Percentiles rank a stretch among this genome's conserved stretches.
Evolutionary conservation across 2,888 invertebrate genomes (phyloP).

Genomic region (Macrosiphum euphorbiae): DNA sequence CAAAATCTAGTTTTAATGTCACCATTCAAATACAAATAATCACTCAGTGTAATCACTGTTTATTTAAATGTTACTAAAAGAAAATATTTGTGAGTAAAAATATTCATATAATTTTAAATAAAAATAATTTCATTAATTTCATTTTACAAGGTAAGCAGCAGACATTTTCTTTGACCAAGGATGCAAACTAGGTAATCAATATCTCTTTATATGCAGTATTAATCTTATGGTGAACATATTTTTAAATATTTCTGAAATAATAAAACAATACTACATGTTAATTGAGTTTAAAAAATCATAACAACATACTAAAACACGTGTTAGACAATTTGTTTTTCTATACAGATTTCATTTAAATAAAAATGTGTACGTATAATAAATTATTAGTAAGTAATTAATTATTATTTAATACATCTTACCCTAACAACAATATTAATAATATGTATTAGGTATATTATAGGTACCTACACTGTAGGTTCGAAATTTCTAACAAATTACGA

Average conservation of each 20-base stretch:
- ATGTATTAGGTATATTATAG: too few relatives aligned
- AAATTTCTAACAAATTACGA: background rate
- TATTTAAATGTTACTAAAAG: background rate
- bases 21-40: background rate
- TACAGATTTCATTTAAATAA: too few relatives aligned
- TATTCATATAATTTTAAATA: background rate
- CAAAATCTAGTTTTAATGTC: background rate
- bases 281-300: background rate
- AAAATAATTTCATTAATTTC: constrained; percentile 13
- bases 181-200: constrained; percentile 26
- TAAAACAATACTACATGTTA: background rate
- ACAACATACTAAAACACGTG: too few relatives aligned
- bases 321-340: too few relatives aligned
- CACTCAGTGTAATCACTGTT: background rate
- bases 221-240: background rate
- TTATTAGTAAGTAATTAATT: too few relatives aligned
- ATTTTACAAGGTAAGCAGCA: constrained; percentile 25
- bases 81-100: background rate
- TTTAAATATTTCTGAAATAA: background rate
- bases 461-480: too few relatives aligned
- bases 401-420: too few relatives aligned
- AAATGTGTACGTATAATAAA: too few relatives aligned
- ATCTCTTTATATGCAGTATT: background rate
- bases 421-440: too few relatives aligned
- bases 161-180: constrained; percentile 23